Conservation (phyloP, 2,888 invertebrate genomes). For the Calliphora vomitoria region DNA sequence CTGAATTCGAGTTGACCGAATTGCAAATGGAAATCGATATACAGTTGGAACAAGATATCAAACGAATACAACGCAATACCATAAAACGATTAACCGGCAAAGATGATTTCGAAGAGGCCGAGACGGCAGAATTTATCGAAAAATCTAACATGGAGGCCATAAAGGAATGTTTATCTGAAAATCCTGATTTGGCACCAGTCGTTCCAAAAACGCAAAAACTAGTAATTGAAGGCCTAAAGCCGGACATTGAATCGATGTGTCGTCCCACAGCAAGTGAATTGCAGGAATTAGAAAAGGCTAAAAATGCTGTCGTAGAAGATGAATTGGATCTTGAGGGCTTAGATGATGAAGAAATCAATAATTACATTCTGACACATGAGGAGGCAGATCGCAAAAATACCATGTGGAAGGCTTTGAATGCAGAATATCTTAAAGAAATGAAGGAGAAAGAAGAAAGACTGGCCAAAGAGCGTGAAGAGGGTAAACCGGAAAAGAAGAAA, state of each 20-base stretch:
- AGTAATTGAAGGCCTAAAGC: constrained; percentile 85
- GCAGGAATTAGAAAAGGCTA: constrained; percentile 83
- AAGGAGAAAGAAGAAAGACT: constrained; percentile 93
- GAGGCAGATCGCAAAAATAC: constrained; percentile 93
- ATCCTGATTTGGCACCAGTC: constrained; percentile 75
- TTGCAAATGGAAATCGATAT: constrained; percentile 94
- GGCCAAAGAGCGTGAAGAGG: constrained; percentile 93
- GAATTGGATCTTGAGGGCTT: constrained; percentile 90
- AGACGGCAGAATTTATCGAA: constrained; percentile 84
- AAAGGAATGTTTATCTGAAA: constrained; percentile 82
- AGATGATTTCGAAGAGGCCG: constrained; percentile 82
- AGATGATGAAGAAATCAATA: constrained; percentile 95
- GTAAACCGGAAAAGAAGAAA: constrained; percentile 92
- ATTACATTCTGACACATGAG: constrained; percentile 92
- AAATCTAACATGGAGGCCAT: constrained; percentile 85
- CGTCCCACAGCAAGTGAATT: constrained; percentile 86
- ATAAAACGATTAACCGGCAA: constrained; percentile 75
- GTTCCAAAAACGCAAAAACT: constrained; percentile 74
- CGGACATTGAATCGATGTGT: constrained; percentile 92
- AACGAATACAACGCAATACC: constrained; percentile 82
- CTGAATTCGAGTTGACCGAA: constrained; percentile 89
- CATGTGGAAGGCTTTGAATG: constrained; percentile 95
- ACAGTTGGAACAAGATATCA: constrained; percentile 89
- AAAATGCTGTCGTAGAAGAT: constrained; percentile 77
- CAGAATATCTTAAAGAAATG: constrained; percentile 93